These are phyloP conservation scores for Siphamia tubifer DNA, from an alignment of 2,113 vertebrate species.

Conservation along the genomic window DNA sequence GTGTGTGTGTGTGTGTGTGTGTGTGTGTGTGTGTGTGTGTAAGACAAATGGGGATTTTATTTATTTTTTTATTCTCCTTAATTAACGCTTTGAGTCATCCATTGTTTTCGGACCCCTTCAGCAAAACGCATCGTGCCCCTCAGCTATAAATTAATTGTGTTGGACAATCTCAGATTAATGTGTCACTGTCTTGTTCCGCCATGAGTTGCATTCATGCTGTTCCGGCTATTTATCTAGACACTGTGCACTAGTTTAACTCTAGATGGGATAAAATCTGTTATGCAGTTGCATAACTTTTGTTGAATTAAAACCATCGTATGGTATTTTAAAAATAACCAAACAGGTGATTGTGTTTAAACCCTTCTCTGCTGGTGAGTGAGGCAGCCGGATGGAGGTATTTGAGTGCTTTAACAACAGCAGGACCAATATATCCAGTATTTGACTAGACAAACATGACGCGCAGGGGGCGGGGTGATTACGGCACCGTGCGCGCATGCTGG, in stretches of 20 bases:
- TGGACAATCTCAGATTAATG: conserved; percentile 11
- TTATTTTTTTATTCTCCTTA: neutral
- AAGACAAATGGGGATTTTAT: neutral
- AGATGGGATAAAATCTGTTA: neutral
- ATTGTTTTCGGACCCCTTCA: neutral
- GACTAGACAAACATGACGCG: conserved; percentile 67
- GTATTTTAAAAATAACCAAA: too few species aligned
- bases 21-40: too few species aligned
- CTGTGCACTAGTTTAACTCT: neutral
- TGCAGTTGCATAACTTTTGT: conserved; percentile 2
- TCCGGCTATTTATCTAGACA: neutral
- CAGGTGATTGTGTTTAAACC: neutral
- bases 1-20: too few species aligned
- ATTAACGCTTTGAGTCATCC: conserved; percentile 44
- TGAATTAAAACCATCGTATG: too few species aligned
- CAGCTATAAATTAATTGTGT: conserved; percentile 43
- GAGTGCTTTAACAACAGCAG: conserved; percentile 8
- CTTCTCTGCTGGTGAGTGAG: neutral
- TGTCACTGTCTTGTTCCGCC: conserved; percentile 2
- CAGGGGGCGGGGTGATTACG: conserved; percentile 45
- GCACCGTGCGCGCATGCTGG: conserved; percentile 49
- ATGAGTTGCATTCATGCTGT: neutral
- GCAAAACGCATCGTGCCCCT: neutral
- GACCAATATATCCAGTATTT: conserved; percentile 56
- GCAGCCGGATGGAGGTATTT: conserved; percentile 27